A percentile compares a stretch with the other conserved stretches of the same genome.
These are phyloP conservation scores for Alfaro cultratus DNA, from an alignment of 2,797 vertebrate genomes.

Conservation along the genomic window DNA sequence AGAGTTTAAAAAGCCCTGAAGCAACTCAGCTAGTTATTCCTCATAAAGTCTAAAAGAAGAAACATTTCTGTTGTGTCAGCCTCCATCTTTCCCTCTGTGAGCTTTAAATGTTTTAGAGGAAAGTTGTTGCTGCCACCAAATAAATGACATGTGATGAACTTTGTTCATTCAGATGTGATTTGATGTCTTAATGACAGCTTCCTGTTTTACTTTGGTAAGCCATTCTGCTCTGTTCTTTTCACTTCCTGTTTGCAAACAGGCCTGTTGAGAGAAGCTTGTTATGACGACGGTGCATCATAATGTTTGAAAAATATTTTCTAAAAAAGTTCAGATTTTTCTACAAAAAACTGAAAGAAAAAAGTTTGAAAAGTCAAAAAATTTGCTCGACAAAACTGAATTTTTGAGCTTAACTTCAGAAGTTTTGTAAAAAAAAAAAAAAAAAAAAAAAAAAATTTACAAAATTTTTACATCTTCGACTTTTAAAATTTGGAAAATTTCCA, in stretches of 20 bases:
- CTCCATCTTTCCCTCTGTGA: not conserved
- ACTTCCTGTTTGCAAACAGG: not conserved
- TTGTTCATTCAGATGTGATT: not conserved
- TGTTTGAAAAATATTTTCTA: too few species aligned
- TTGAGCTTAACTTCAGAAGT: too few species aligned
- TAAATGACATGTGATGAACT: not conserved
- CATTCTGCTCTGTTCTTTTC: not conserved
- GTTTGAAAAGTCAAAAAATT: too few species aligned
- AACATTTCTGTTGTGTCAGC: not conserved
- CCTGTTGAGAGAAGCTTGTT: too few species aligned
- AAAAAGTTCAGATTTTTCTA: too few species aligned
- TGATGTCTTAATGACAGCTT: not conserved
- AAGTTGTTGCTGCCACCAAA: not conserved
- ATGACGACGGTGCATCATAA: too few species aligned
- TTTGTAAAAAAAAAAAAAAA: too few species aligned
- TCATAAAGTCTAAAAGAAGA: not conserved
- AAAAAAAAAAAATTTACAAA: too few species aligned
- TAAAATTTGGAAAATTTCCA: too few species aligned
- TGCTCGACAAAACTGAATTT: too few species aligned
- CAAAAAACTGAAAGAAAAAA: too few species aligned
- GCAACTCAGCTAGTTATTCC: not conserved
- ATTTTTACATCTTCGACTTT: too few species aligned
- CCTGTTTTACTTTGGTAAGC: not conserved
- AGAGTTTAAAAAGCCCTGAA: slow-evolving; percentile 20
- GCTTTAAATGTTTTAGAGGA: not conserved